These are phyloP conservation scores for Bicyclus anynana DNA, from an alignment of 1,140 invertebrate genomes.

Conservation along the genomic window DNA sequence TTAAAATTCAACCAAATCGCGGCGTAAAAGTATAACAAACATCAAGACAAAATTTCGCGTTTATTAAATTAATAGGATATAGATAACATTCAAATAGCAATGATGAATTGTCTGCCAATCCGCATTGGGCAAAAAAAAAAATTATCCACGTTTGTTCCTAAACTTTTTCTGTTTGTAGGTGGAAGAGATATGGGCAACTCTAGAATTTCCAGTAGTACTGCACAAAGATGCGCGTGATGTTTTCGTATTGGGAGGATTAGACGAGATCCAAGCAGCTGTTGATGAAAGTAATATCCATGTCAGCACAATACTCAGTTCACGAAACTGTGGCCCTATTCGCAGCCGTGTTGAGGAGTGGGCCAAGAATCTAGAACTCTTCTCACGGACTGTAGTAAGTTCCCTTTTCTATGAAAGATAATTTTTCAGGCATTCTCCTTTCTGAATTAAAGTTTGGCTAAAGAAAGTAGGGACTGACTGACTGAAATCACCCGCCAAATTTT, in stretches of 20 bases:
- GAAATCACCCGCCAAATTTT: too few relatives aligned
- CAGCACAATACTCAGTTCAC: constrained; percentile 89
- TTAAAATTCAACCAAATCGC: too few relatives aligned
- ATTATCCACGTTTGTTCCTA: neutral
- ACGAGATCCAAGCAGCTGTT: constrained; percentile 88
- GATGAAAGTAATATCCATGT: constrained; percentile 93
- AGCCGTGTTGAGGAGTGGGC: constrained; percentile 88
- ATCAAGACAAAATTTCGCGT: too few relatives aligned
- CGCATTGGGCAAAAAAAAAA: neutral
- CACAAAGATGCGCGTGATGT: constrained; percentile 90
- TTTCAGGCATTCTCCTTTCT: too few relatives aligned
- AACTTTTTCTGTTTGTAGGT: constrained; percentile 70
- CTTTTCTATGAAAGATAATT: too few relatives aligned
- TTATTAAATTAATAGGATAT: too few relatives aligned
- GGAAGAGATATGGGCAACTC: constrained; percentile 87
- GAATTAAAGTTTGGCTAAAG: too few relatives aligned
- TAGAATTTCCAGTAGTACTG: constrained; percentile 86
- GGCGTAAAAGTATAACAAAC: too few relatives aligned
- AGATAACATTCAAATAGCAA: too few relatives aligned
- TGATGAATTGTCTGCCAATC: too few relatives aligned
- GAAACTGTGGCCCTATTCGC: constrained; percentile 90
- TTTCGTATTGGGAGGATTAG: constrained; percentile 87
- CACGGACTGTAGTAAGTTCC: constrained; percentile 82
- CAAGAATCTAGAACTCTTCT: constrained; percentile 84
- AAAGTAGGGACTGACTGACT: too few relatives aligned